phyloP scores from a whole-genome alignment of 2,113 vertebrate genomes.

The Okapia johnstoni region DNA sequence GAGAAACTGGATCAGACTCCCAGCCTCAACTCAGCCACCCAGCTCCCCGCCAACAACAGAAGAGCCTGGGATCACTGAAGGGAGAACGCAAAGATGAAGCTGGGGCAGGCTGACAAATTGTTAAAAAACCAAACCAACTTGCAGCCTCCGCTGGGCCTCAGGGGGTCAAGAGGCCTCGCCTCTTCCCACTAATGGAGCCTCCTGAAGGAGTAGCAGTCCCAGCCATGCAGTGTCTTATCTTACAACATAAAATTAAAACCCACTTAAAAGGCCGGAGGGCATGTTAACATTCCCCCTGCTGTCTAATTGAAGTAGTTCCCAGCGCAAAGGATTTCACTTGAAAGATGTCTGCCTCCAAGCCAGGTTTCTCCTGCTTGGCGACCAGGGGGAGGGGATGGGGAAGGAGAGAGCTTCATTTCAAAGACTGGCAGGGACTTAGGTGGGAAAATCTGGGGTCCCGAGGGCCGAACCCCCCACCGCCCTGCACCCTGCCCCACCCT shows the following conservation, averaged over 20 bases:
- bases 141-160: conserved; percentile 47
- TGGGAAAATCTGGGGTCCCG: background rate
- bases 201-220: conserved; percentile 52
- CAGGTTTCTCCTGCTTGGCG: background rate
- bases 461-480: background rate
- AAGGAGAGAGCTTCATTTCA: background rate
- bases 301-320: conserved; percentile 77
- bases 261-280: conserved; percentile 79
- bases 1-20: background rate
- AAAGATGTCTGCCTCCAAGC: conserved; percentile 58
- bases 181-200: conserved; percentile 70
- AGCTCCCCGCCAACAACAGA: background rate
- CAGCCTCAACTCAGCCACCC: background rate
- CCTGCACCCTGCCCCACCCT: background rate
- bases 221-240: conserved; percentile 71
- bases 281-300: conserved; percentile 77
- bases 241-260: conserved; percentile 80
- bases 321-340: conserved; percentile 73
- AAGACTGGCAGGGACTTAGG: background rate
- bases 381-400: background rate
- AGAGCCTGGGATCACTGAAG: background rate
- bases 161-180: conserved; percentile 69
- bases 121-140: conserved; percentile 73
- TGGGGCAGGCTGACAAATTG: conserved; percentile 70
- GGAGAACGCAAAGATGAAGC: conserved; percentile 42